Evolutionary conservation across 2,113 vertebrate genomes (phyloP).

Genomic region (Apistogramma diplotaenia): DNA sequence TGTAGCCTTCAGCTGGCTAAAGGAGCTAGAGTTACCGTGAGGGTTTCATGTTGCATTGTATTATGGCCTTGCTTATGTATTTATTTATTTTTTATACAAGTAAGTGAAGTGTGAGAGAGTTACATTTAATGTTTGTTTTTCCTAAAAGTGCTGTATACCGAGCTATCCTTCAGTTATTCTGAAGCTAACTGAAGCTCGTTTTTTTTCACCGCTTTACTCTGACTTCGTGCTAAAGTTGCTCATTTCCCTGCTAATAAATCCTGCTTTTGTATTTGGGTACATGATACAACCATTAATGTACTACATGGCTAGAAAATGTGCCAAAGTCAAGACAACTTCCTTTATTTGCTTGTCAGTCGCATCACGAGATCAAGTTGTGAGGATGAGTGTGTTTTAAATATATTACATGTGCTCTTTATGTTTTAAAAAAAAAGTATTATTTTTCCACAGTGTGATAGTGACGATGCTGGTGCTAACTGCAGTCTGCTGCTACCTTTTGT

Average conservation of each 20-base stretch:
- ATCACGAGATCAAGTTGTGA: conserved; percentile 30
- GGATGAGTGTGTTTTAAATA: neutral
- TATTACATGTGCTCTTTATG: neutral
- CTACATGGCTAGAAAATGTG: neutral
- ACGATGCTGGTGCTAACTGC: conserved; percentile 96
- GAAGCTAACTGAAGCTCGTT: conserved; percentile 1
- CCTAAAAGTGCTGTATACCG: neutral
- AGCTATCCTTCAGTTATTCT: neutral
- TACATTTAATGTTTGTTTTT: neutral
- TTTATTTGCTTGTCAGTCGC: conserved; percentile 7
- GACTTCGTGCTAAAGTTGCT: neutral
- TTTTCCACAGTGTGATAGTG: conserved; percentile 85
- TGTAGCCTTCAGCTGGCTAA: conserved; percentile 13
- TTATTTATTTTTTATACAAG: neutral
- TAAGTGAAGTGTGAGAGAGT: too few species aligned
- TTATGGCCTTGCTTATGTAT: neutral
- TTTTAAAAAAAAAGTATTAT: neutral
- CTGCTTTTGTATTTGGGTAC: neutral
- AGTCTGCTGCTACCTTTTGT: conserved; percentile 98
- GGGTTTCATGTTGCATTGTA: neutral
- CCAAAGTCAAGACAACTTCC: conserved; percentile 25
- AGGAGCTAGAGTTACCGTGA: neutral
- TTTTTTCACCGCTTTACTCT: neutral
- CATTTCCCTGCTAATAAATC: neutral
- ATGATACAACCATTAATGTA: neutral